Conservation (phyloP, 2,888 invertebrate species). For the Dorcus hopei region DNA sequence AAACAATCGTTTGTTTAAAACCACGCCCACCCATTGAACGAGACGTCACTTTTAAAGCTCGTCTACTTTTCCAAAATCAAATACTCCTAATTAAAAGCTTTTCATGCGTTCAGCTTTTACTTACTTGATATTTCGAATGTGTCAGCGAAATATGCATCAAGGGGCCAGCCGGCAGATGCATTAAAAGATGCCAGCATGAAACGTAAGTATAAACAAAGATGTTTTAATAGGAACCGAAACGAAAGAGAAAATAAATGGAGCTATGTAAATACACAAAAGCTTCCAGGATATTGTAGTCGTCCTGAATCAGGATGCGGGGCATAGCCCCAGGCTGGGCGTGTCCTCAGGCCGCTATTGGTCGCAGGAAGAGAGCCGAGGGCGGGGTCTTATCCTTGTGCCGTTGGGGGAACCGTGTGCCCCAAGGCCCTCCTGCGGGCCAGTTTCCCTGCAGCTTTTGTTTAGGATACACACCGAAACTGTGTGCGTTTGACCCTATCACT, state of each 20-base stretch:
- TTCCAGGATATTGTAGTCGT: not conserved
- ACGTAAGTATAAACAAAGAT: not conserved
- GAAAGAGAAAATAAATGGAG: not conserved
- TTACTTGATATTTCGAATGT: too few relatives aligned
- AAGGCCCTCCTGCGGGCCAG: slow-evolving; percentile 44
- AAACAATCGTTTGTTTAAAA: too few relatives aligned
- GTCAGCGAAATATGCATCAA: too few relatives aligned
- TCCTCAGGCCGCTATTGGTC: slow-evolving; percentile 44
- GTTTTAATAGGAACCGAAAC: not conserved
- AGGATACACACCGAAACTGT: slow-evolving; percentile 22
- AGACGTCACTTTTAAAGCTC: too few relatives aligned
- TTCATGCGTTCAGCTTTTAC: too few relatives aligned
- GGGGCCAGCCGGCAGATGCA: too few relatives aligned
- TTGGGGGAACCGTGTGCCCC: slow-evolving; percentile 35
- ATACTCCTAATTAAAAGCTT: too few relatives aligned
- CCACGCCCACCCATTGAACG: too few relatives aligned
- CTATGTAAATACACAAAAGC: not conserved
- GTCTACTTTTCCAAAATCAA: too few relatives aligned
- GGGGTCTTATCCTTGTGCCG: slow-evolving; percentile 37
- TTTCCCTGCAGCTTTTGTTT: slow-evolving; percentile 42
- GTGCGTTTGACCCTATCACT: slow-evolving; percentile 15
- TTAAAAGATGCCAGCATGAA: too few relatives aligned
- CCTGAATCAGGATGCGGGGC: slow-evolving; percentile 22
- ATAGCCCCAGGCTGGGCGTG: slow-evolving; percentile 46
- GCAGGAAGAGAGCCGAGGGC: slow-evolving; percentile 39